Evolutionary conservation across 2,888 invertebrate species (phyloP), one percentile per base, ranked within the genome.

Genomic region (Diaphora mendica): DNA sequence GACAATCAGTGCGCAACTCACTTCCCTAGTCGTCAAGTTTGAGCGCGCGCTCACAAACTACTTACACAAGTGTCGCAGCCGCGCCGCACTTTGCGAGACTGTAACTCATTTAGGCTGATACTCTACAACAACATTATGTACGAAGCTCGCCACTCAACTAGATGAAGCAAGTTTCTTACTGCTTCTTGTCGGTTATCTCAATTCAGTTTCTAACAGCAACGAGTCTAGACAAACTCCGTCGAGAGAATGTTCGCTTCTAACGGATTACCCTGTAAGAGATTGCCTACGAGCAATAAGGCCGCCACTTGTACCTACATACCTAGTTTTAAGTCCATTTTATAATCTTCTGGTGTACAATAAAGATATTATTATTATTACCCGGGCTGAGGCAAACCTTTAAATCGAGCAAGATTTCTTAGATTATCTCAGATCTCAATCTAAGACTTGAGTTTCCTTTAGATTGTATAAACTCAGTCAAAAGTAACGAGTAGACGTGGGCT

Each of bases 121-220:
- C 64, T 71, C 65, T 48, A 42, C 71, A 71, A 71, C 13, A 71
- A 65, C 65, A 71, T 55, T 64, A 35, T 51, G n/a, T 64, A 35
- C 64, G 64, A 44, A 15, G 26, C 69, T 59, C 68, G 39, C 68
- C 55, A 26, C 55, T 42, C 69, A 4, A 48, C 48, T 30, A 20
- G 13, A 33, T 20, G 67, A 48, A 48, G 48, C 67, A 33, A 67
- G 30, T 67, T 33, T 33, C 44, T 30, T 44, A 30, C 66, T 9
- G 42, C 44, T 67, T 30, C 33, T 48, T 26, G 48, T 67, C 23
- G 44, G 48, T 48, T 67, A 48, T 48, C 30, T 44, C 33, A 48
- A 48, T 48, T 48, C 30, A 33, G 67, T 67, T 67, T 67, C 44
- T 8, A 44, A 17, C 20, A 30, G 11, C 11, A 30, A 30, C 11